Conservation (phyloP, 1,140 invertebrate genomes). For the Leptinotarsa defecta region DNA sequence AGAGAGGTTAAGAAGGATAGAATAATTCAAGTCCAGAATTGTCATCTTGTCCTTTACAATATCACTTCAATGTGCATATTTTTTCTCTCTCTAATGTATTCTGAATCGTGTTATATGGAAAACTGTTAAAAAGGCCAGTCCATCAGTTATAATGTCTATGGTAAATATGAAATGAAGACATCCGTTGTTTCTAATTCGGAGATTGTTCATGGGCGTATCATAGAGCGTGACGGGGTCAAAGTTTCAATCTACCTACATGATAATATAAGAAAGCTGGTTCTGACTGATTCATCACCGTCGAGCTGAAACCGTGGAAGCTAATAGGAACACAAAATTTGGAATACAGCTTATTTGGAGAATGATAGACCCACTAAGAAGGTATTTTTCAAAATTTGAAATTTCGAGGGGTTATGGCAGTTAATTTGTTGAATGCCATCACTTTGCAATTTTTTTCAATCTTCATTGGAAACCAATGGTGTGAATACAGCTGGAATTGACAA, state of each 20-base stretch:
- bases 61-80: no score
- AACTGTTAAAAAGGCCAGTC: no score
- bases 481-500: no score
- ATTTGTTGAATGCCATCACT: neutral
- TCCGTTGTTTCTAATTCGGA: neutral
- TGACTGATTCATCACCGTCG: neutral
- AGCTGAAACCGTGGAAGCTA: neutral
- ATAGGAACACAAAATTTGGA: neutral
- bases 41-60: no score
- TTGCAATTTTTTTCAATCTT: no score
- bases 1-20: no score
- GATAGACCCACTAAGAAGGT: neutral
- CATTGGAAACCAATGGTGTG: no score
- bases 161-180: neutral
- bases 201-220: neutral
- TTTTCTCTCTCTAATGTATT: no score
- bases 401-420: neutral
- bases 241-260: neutral
- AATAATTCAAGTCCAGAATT: no score
- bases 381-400: neutral
- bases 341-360: slow-evolving; percentile 3
- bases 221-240: neutral
- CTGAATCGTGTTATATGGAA: no score
- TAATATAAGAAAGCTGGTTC: neutral
- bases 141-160: no score